Percentiles rank a stretch among this genome's conserved stretches.
These are phyloP conservation scores for Parnassius apollo DNA, from an alignment of 2,888 invertebrate species.

Conservation along the genomic window DNA sequence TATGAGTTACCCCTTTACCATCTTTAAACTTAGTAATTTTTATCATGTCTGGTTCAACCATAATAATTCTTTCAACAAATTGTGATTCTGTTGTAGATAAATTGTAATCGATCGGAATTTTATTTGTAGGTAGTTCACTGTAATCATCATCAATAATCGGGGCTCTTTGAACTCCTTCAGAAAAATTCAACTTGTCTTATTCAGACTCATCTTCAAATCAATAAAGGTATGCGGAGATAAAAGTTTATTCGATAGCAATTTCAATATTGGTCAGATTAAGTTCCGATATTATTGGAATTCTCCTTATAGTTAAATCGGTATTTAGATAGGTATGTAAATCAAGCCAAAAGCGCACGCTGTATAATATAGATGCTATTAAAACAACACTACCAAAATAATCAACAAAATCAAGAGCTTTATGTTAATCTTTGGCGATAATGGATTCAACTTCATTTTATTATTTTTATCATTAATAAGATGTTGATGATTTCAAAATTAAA, in stretches of 20 bases:
- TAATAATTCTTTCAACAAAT: slow-evolving; percentile 32
- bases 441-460: slow-evolving; percentile 52
- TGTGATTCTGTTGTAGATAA: slow-evolving; percentile 48
- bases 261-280: too few species aligned
- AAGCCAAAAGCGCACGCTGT: slow-evolving; percentile 66
- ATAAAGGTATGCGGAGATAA: too few species aligned
- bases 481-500: slow-evolving; percentile 26
- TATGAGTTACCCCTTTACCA: too few species aligned
- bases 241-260: too few species aligned
- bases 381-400: slow-evolving; percentile 58
- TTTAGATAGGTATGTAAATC: slow-evolving; percentile 50
- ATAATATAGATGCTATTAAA: slow-evolving; percentile 58
- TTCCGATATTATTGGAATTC: too few species aligned
- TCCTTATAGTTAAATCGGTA: too few species aligned
- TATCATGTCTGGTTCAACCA: too few species aligned
- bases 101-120: slow-evolving; percentile 51
- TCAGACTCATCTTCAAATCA: too few species aligned
- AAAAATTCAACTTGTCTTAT: slow-evolving; percentile 41
- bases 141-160: slow-evolving; percentile 42
- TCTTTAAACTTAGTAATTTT: too few species aligned
- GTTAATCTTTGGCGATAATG: slow-evolving; percentile 49
- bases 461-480: slow-evolving; percentile 9
- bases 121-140: slow-evolving; percentile 41
- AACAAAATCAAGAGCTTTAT: slow-evolving; percentile 54
- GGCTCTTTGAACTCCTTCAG: slow-evolving; percentile 38